Conservation (phyloP, 2,113 vertebrate genomes). For the Oncorhynchus nerka region DNA sequence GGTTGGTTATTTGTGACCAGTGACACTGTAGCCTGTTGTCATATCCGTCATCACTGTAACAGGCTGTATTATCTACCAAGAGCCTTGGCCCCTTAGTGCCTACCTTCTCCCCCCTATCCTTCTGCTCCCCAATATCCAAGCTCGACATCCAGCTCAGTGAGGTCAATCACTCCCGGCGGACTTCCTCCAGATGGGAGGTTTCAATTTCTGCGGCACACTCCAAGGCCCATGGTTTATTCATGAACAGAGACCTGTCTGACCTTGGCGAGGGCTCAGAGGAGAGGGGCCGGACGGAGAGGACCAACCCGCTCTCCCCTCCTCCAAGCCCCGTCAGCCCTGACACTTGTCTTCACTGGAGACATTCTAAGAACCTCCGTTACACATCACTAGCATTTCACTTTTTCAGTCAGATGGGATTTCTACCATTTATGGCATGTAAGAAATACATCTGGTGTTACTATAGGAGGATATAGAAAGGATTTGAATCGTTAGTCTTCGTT, state of each 20-base stretch:
- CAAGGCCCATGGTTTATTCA: conserved; percentile 58
- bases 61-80: background rate
- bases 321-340: too few species aligned
- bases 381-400: too few species aligned
- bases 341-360: too few species aligned
- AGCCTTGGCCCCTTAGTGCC: background rate
- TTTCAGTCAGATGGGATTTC: too few species aligned
- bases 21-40: background rate
- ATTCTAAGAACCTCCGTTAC: too few species aligned
- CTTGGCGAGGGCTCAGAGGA: conserved; percentile 26
- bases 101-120: background rate
- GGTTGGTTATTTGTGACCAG: background rate
- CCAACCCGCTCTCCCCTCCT: background rate
- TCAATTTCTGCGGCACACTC: conserved; percentile 42
- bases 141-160: conserved; percentile 10
- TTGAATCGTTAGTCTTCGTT: too few species aligned
- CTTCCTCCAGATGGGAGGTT: conserved; percentile 37
- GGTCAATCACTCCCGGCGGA: conserved; percentile 19
- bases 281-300: background rate
- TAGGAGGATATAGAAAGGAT: too few species aligned
- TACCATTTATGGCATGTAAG: too few species aligned
- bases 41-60: background rate
- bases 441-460: too few species aligned
- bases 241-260: conserved; percentile 32
- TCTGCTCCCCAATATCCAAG: background rate